Evolutionary conservation across 2,797 vertebrate species (phyloP).

Genomic region (Cyprinodon diabolis): DNA sequence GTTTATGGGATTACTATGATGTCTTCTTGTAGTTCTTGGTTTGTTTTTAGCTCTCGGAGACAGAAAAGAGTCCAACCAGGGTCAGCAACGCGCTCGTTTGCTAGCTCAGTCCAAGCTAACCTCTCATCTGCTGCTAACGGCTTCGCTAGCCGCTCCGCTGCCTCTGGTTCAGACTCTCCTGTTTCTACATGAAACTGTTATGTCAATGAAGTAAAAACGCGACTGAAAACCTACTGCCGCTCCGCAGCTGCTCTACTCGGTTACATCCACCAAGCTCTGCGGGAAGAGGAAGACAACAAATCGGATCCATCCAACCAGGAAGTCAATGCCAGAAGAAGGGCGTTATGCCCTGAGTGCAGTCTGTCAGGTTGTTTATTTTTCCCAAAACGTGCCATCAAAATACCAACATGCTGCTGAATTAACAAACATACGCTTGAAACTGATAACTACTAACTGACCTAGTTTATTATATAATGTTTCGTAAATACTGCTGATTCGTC

Average conservation of each 20-base stretch:
- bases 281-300: conserved; percentile 27
- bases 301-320: conserved; percentile 63
- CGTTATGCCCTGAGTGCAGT: background rate
- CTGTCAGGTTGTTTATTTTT: conserved; percentile 42
- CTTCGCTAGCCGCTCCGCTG: background rate
- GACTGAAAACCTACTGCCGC: background rate
- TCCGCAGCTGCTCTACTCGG: background rate
- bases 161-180: conserved; percentile 20
- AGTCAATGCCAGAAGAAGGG: conserved; percentile 9
- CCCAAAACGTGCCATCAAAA: too few species aligned
- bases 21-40: conserved; percentile 9
- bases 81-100: conserved; percentile 15
- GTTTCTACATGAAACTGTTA: background rate
- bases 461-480: too few species aligned
- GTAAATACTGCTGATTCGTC: too few species aligned
- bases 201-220: background rate
- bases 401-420: too few species aligned
- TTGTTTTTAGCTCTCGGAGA: conserved; percentile 8
- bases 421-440: too few species aligned
- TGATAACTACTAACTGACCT: too few species aligned
- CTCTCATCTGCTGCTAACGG: conserved; percentile 12
- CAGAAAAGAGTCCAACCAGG: background rate
- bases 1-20: background rate
- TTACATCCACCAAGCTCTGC: conserved; percentile 27
- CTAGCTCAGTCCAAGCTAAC: conserved; percentile 56